These are phyloP conservation scores for Stichopus horrens DNA, from an alignment of 53 echinoderm and acorn worm species.

Conservation along the genomic window DNA sequence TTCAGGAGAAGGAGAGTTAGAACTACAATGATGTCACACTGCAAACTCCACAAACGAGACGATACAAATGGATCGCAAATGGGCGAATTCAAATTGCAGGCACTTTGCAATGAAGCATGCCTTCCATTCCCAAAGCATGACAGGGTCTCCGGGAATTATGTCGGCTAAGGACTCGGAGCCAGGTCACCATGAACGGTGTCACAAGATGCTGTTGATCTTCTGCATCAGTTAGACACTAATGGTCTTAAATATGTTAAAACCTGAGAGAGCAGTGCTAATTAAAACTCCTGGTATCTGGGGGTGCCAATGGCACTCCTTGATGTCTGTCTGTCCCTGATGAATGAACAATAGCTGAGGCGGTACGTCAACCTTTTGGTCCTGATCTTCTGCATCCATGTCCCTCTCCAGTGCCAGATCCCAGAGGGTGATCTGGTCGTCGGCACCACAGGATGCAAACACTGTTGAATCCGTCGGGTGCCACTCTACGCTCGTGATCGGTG, in stretches of 20 bases:
- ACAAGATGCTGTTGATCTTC: too few relatives aligned
- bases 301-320: constrained; percentile 95
- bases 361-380: constrained; percentile 55
- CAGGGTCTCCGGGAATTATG: too few relatives aligned
- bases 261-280: constrained; percentile 87
- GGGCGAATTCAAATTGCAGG: too few relatives aligned
- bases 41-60: too few relatives aligned
- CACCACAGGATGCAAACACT: constrained; percentile 82
- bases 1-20: too few relatives aligned
- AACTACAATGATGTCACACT: too few relatives aligned
- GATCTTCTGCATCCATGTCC: constrained; percentile 55
- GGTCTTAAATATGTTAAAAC: constrained; percentile 95
- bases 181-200: too few relatives aligned
- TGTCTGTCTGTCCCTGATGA: constrained; percentile 97
- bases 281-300: constrained; percentile 88
- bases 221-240: constrained; percentile 71
- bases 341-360: constrained; percentile 96
- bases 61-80: too few relatives aligned
- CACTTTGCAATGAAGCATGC: too few relatives aligned
- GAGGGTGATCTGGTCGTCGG: constrained; percentile 90
- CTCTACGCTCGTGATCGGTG: constrained; percentile 86
- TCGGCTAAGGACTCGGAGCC: too few relatives aligned
- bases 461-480: constrained; percentile 91
- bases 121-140: too few relatives aligned
- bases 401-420: constrained; percentile 93